Percentiles rank a stretch among this genome's conserved stretches.
Conservation (phyloP, 2,888 invertebrate species). For the Dusona sp. region DNA sequence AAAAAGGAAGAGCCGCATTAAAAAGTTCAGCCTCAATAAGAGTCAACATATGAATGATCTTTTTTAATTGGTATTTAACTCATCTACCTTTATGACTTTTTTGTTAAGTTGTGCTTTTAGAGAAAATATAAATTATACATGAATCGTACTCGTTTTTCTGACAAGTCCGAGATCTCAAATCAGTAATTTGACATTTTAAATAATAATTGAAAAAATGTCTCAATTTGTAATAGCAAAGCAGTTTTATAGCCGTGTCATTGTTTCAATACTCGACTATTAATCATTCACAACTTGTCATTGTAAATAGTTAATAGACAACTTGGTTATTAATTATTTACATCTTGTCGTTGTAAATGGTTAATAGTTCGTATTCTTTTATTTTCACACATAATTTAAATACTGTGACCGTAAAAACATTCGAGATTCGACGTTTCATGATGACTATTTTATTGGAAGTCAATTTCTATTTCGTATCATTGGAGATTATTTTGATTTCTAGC, state of each 20-base stretch:
- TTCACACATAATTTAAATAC: no score
- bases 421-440: not conserved
- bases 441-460: not conserved
- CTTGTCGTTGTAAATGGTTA: no score
- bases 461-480: not conserved
- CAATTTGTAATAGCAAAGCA: not conserved
- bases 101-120: not conserved
- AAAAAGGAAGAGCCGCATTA: not conserved
- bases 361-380: no score
- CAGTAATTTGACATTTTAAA: not conserved
- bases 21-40: not conserved
- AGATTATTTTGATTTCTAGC: no score
- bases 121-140: not conserved
- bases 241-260: not conserved
- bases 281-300: no score
- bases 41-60: not conserved
- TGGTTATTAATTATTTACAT: no score
- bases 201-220: not conserved
- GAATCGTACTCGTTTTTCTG: not conserved
- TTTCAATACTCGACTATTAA: no score
- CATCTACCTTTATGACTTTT: not conserved
- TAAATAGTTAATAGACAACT: no score
- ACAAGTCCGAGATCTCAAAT: not conserved
- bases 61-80: not conserved
- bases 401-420: not conserved